Base-by-base conservation (phyloP, 2,888 invertebrate genomes). In the Ochropleura leucogaster region DNA sequence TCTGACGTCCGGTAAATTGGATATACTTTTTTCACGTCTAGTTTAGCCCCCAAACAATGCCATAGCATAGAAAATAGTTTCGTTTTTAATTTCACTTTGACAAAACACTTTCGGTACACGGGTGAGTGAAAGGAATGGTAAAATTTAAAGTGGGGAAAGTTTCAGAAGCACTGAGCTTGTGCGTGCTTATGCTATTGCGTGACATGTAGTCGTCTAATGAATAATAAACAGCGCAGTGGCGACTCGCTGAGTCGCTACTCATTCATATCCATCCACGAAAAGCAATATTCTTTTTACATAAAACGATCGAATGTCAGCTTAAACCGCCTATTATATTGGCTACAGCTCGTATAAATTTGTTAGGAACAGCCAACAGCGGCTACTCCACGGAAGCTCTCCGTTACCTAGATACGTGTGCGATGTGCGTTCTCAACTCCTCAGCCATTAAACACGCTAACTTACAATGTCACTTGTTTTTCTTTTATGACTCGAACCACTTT, bases 181-280 rank as follows among this genome's bases (percentile, higher is more conserved):
- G 95, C 95, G 95, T 95, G 95, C 94, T 90, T 90, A 88, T 89
- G 91, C 91, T 92, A 90, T 95, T 93, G 95, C 96, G 95, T 96
- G 96, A 95, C 94, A 93, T 93, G 94, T 93, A 92, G 91, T 92
- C 95, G 93, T 94, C 95, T 95, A 94, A 95, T 95, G 95, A 95
- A 95, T 95, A 96, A 96, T 95, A 95, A 96, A 95, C 95, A 95
- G 94, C 91, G 90, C 92, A 88, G 92, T 92, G 94, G 94, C 92
- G 93, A 94, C 92, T 94, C 91, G 93, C 93, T 93, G 93, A 94
- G 92, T 94, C 91, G 93, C 93, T 93, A 92, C 94, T 95, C 95
- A 95, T 95, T 95, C 95, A 94, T 94, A 95, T 92, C 94, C 94
- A 94, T 95, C 93, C 93, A 94, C 93, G 92, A 91, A 93, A 94